Evolutionary conservation across 2,888 invertebrate species (phyloP).

Genomic region (Coremacera marginata): DNA sequence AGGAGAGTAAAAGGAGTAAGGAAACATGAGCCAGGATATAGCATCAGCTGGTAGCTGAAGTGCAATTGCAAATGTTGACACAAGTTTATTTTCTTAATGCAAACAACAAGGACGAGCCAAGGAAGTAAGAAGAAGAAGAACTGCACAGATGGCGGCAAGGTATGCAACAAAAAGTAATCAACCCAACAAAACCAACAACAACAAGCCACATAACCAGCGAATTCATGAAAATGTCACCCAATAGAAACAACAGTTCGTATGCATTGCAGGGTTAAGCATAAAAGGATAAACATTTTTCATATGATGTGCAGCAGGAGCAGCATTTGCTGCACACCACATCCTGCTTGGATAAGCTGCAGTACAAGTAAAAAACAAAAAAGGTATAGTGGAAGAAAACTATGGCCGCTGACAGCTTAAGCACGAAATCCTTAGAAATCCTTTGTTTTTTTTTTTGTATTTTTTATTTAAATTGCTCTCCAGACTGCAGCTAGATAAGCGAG

Average conservation of each 20-base stretch:
- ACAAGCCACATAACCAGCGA: background rate
- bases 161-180: background rate
- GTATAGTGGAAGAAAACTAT: slow-evolving; percentile 2
- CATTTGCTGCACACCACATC: background rate
- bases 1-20: background rate
- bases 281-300: slow-evolving; percentile 1
- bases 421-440: slow-evolving; percentile 23
- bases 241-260: background rate
- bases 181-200: background rate
- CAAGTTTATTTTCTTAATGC: slow-evolving; percentile 38
- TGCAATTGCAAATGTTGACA: slow-evolving; percentile 36
- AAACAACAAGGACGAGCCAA: slow-evolving; percentile 7
- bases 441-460: background rate
- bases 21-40: background rate
- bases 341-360: background rate
- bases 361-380: background rate
- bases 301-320: background rate
- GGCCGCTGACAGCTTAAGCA: slow-evolving; percentile 28
- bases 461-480: no score
- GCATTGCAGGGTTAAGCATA: background rate
- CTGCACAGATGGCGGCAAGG: background rate
- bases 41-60: slow-evolving; percentile 29
- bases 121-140: background rate
- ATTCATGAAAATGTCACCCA: background rate
- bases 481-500: no score